Percentiles rank a stretch among this genome's conserved stretches.
Conservation (phyloP, 2,113 vertebrate species). For the Pelodiscus sinensis region DNA sequence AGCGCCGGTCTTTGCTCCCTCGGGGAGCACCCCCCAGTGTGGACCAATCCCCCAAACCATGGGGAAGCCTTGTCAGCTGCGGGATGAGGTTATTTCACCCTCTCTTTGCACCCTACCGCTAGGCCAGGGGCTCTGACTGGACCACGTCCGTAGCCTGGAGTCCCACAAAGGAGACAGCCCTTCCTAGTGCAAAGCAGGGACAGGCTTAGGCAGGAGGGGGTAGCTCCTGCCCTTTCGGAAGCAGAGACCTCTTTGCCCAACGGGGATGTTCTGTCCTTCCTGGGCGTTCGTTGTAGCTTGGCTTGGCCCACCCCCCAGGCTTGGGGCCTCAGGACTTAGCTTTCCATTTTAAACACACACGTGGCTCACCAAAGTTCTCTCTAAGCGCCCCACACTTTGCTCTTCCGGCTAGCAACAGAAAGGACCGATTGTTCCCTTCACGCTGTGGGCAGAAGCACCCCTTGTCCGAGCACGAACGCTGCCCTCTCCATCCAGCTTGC, state of each 20-base stretch:
- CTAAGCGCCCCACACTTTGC: constrained; percentile 13
- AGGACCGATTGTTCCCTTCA: neutral
- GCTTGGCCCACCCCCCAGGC: constrained; percentile 24
- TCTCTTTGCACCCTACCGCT: neutral
- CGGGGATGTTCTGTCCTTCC: neutral
- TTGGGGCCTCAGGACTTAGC: constrained; percentile 43
- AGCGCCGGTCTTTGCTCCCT: neutral
- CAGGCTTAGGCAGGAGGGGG: neutral
- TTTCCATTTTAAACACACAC: neutral
- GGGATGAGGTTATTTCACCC: neutral
- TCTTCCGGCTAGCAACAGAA: neutral
- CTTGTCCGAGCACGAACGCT: neutral
- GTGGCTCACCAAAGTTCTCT: neutral
- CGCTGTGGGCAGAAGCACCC: neutral
- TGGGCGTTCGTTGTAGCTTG: neutral
- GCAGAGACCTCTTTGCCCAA: no score
- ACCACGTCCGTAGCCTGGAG: no score
- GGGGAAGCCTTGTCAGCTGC: neutral
- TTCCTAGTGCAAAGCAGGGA: neutral
- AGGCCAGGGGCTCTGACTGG: neutral
- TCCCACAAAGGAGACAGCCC: neutral
- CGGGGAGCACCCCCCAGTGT: no score
- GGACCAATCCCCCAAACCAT: neutral
- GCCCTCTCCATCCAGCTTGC: neutral
- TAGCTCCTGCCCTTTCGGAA: neutral